Base-by-base conservation (phyloP, 2,888 invertebrate species). In the Baccha elongata region DNA sequence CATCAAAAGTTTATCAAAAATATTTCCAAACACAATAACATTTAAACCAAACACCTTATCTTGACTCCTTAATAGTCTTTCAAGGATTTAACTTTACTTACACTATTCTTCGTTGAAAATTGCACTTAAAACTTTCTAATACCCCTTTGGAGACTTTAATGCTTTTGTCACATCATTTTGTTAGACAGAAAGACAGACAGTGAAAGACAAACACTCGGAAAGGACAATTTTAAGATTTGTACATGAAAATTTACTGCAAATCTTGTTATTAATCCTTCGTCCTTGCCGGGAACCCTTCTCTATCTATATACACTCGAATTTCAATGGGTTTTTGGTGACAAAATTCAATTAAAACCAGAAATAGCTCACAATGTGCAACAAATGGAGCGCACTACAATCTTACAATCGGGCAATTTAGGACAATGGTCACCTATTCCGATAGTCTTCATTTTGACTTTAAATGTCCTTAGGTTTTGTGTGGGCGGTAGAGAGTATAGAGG, bases 351-450 rank as follows among this genome's bases (percentile, higher is more conserved):
- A 83, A 78, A 78, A 78, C 37, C 78, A 78, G 78, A 68, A 78
- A 83, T 78, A 78, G 78, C 78, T 78, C 55, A 78, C 83, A 83
- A 78, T 83, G 83, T 78, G 78, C 83, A 72, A 83, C 83, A 78
- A 83, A 83, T 83, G 73, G 83, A 83, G 78, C 78, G 73, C 44
- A 83, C 67, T 72, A 68, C 72, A 83, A 83, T 83, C 83, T 83
- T 83, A 83, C 83, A 83, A 83, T 83, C 78, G 78, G 50, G 83
- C 78, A 83, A 83, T 83, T 83, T 78, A 73, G 83, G 78, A 83
- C 83, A 83, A 83, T 83, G 83, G 78, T 78, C 83, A 83, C 72
- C 72, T 83, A 72, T 68, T 62, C 52, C 68, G 73, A 72, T 73
- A 29, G 44, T 75, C 65, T 52, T 5, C 50, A 44, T 52, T 64